Conservation (phyloP, 1,140 invertebrate genomes). For the Dryas iulia region DNA sequence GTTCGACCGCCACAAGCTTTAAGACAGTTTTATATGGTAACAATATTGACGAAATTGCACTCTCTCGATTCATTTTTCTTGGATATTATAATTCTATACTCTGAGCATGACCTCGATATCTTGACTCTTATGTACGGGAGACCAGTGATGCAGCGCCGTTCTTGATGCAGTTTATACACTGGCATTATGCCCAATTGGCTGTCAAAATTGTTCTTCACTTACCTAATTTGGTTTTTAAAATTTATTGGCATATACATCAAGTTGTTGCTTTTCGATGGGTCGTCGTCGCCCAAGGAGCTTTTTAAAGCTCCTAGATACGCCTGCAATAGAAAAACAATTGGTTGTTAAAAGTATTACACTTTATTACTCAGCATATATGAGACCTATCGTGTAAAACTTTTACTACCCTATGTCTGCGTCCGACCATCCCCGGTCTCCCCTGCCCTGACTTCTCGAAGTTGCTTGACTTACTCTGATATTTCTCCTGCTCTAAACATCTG, state of each 20-base stretch:
- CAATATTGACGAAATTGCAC: background rate
- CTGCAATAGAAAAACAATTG: background rate
- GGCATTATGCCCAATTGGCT: background rate
- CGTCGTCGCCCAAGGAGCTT: background rate
- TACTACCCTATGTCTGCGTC: background rate
- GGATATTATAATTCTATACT: background rate
- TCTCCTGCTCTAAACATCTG: background rate
- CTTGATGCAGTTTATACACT: background rate
- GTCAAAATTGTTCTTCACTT: background rate
- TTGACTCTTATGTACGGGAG: slow-evolving; percentile 7
- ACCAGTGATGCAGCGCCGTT: slow-evolving; percentile 14
- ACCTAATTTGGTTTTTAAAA: background rate
- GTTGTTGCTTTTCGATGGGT: background rate
- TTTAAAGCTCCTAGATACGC: background rate
- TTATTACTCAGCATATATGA: background rate
- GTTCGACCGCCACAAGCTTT: background rate
- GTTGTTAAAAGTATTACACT: background rate
- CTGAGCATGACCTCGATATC: background rate
- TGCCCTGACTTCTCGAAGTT: background rate
- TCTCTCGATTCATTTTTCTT: background rate
- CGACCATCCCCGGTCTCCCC: background rate
- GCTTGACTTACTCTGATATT: background rate
- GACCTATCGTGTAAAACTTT: background rate
- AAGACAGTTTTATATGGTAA: slow-evolving; percentile 6
- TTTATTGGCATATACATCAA: background rate